Base-by-base conservation (phyloP, 1,140 invertebrate genomes). In the Gonatopus flavifemur region DNA sequence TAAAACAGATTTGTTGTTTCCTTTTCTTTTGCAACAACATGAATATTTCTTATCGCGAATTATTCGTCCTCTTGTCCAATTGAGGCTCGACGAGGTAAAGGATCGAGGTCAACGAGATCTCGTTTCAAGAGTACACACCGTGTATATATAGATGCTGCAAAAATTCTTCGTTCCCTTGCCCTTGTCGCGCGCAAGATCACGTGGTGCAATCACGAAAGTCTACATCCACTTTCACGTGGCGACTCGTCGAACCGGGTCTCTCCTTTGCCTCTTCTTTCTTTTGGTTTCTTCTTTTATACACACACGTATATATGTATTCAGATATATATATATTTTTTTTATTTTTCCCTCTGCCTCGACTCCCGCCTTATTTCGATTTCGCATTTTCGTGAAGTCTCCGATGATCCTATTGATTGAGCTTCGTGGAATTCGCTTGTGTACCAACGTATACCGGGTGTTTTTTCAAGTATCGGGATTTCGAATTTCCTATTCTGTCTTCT, bases 191-290 rank as follows among this genome's bases (percentile, higher is more conserved):
- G 24, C 49, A 13, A 40, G 47, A 54, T 54, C 52, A 54, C 52
- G 33, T 60, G 59, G 57, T 31, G 48, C 52, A 57, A 48, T 57
- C 57, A 67, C 52, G 64, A 69, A 65, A 69, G 59, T 62, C 49
- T 61, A 44, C 62, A 57, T 57, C 59, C 38, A 68, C 64, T 68
- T 68, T 69, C 66, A 69, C 66, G 62, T 64, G 57, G 65, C 62
- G 28, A 67, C 66, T 64, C 58, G 59, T 53, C 54, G 41, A 49
- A 57, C 54, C 59, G 37, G 52, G 21, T 56, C 48, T 47, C 30
- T 47, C 31, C 24, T 43, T 22, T 42, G 49, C 33, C 43, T 18
- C 21, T 22, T 28, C 25, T 16, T 20, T 22, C 24, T 28, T 16
- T 33, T 8, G n/a, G n/a, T n/a, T n/a, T n/a, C n/a, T n/a, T n/a